Conservation (phyloP, 2,888 invertebrate genomes). For the Halictus ligatus region DNA sequence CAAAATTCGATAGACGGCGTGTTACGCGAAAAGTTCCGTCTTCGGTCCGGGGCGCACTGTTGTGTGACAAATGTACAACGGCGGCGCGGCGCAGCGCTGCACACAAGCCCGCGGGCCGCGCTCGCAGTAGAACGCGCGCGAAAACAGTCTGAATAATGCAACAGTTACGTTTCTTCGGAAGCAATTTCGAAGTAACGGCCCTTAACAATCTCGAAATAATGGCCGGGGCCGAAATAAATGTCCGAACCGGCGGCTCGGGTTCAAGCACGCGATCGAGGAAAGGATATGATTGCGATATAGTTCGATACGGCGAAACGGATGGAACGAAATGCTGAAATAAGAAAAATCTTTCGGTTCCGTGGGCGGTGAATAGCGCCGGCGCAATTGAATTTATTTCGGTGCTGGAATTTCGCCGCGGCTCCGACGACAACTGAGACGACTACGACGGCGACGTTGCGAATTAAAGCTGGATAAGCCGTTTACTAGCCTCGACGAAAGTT, state of each 20-base stretch:
- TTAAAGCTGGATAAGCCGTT: not conserved
- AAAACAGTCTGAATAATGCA: conserved; percentile 38
- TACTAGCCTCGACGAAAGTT: not conserved
- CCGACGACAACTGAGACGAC: not conserved
- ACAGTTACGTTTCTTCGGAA: conserved; percentile 32
- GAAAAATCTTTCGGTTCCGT: conserved; percentile 2
- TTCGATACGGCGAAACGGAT: conserved; percentile 12
- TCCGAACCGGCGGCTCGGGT: not conserved
- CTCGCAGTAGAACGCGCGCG: not conserved
- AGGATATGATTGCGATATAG: conserved; percentile 20
- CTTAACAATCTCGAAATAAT: conserved; percentile 44
- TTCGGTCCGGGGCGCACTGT: not conserved
- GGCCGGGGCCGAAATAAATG: conserved; percentile 28
- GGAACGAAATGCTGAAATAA: conserved; percentile 9
- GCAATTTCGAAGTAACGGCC: conserved; percentile 15
- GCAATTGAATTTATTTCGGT: conserved; percentile 26
- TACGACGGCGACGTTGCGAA: not conserved
- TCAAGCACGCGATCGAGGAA: not conserved
- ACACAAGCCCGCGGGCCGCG: not conserved
- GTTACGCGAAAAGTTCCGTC: conserved; percentile 26
- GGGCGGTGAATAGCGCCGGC: conserved; percentile 2
- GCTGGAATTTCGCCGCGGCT: not conserved
- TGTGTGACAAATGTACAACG: conserved; percentile 30
- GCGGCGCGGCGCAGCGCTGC: not conserved
- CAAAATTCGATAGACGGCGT: conserved; percentile 3